Evolutionary conservation across 1,140 invertebrate genomes (phyloP).

Genomic region (Aphis gossypii): DNA sequence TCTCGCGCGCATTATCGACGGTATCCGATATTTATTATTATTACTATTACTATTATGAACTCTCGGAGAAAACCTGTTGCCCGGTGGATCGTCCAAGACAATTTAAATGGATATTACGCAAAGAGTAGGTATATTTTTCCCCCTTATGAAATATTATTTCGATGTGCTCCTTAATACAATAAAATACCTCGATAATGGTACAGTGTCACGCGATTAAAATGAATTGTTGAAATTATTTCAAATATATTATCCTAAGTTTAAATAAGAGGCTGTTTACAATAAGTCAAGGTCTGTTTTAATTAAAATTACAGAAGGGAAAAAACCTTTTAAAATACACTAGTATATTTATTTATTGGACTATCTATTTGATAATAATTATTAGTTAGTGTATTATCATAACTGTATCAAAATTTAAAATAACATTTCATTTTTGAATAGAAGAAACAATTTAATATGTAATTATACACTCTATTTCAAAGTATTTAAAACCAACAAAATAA

Average conservation of each 20-base stretch:
- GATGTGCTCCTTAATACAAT: slow-evolving; percentile 30
- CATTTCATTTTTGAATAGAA: no score
- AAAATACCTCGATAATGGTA: slow-evolving; percentile 50
- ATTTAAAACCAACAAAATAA: neutral
- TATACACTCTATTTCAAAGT: neutral
- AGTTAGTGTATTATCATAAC: no score
- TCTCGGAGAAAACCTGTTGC: slow-evolving; percentile 52
- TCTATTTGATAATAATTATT: neutral
- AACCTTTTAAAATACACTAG: neutral
- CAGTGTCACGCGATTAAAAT: slow-evolving; percentile 53
- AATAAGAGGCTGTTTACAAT: neutral
- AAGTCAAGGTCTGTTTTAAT: slow-evolving; percentile 15
- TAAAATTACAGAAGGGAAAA: neutral
- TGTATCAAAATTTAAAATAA: no score
- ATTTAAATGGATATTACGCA: slow-evolving; percentile 48
- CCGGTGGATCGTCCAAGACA: slow-evolving; percentile 35
- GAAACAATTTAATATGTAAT: no score
- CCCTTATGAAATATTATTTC: slow-evolving; percentile 42
- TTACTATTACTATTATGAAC: slow-evolving; percentile 27
- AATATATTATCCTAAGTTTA: neutral
- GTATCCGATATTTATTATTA: slow-evolving; percentile 55
- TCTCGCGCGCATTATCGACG: slow-evolving; percentile 38
- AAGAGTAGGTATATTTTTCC: neutral
- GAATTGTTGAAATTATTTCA: slow-evolving; percentile 14
- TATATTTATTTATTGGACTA: neutral